phyloP scores from a whole-genome alignment of 2,797 vertebrate genomes.

The Danionella dracula region DNA sequence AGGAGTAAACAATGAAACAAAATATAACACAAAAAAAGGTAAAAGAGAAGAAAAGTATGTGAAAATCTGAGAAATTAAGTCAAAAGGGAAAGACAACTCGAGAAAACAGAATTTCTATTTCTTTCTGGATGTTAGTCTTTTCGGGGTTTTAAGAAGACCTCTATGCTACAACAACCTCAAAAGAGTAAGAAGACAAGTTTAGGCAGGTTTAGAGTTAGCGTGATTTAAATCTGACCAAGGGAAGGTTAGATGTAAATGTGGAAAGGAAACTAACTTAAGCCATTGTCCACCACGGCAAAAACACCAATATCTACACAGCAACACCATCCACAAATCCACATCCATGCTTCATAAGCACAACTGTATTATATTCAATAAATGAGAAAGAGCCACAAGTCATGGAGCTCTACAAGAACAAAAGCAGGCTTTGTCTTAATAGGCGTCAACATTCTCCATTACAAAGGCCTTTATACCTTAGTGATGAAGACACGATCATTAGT shows the following conservation, averaged over 20 bases:
- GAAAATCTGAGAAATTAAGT: background rate
- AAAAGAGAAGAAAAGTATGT: too few relatives aligned
- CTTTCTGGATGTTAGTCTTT: conserved; percentile 38
- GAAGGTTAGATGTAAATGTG: too few relatives aligned
- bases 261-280: conserved; percentile 9
- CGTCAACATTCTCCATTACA: conserved; percentile 13
- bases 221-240: conserved; percentile 1
- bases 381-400: background rate
- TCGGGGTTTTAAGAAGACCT: conserved; percentile 59
- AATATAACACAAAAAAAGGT: background rate
- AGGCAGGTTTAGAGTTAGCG: conserved; percentile 45
- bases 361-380: background rate
- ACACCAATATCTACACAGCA: background rate
- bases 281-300: background rate
- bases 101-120: background rate
- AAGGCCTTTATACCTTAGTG: conserved; percentile 3
- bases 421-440: background rate
- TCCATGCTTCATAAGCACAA: background rate
- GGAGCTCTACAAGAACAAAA: background rate
- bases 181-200: conserved; percentile 49
- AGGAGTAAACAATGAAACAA: too few relatives aligned
- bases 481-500: conserved; percentile 31
- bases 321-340: background rate
- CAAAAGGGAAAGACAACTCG: background rate
- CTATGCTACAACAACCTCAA: conserved; percentile 43